These are phyloP conservation scores for Parazoanthus swiftii DNA, from an alignment of 92 coral and sea anemone genomes.

Conservation along the genomic window DNA sequence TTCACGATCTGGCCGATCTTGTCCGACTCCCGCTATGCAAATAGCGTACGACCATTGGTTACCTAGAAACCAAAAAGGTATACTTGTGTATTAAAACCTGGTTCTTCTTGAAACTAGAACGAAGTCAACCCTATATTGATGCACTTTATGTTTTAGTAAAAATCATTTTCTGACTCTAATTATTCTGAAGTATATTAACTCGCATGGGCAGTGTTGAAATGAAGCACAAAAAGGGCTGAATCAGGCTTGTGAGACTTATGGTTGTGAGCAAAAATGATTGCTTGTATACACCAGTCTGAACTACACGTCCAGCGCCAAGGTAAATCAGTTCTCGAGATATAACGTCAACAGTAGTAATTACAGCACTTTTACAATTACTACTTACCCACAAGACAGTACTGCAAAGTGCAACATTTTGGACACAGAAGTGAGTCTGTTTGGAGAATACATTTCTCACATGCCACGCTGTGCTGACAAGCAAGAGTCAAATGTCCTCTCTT, in stretches of 20 bases:
- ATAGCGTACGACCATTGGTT: constrained; percentile 7
- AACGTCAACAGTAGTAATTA: neutral
- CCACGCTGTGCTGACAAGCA: neutral
- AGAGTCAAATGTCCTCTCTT: constrained; percentile 1
- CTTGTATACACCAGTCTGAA: no score
- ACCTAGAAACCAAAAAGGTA: neutral
- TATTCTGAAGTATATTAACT: no score
- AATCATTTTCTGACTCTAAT: no score
- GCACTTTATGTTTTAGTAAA: no score
- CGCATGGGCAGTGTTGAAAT: no score
- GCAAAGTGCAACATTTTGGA: neutral
- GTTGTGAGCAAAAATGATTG: no score
- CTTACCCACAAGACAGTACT: constrained; percentile 8
- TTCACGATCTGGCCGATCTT: neutral
- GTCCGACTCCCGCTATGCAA: constrained; percentile 3
- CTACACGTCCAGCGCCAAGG: no score
- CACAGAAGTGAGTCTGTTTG: constrained; percentile 1
- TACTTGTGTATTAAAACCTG: no score
- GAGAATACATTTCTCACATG: neutral
- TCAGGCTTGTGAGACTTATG: no score
- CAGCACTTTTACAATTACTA: neutral
- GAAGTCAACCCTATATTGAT: no score
- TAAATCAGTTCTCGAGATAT: no score
- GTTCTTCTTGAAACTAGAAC: neutral
- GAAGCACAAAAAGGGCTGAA: no score